These are phyloP conservation scores for Spicauda simplicius DNA, from an alignment of 2,888 invertebrate genomes.

Conservation along the genomic window DNA sequence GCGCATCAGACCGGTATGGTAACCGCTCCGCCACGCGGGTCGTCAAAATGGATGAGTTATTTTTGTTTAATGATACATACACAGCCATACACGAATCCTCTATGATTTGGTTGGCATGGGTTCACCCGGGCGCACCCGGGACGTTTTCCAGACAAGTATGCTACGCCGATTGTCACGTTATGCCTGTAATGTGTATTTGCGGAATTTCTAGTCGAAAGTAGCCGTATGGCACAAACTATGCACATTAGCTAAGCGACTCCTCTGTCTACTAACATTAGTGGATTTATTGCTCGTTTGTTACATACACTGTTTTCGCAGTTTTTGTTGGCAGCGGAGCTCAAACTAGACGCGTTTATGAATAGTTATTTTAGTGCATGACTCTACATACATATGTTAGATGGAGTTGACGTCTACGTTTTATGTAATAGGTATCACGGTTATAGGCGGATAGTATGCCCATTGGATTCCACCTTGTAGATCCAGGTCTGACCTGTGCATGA, in stretches of 20 bases:
- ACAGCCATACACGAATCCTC: too few relatives aligned
- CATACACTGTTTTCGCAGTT: slow-evolving; percentile 7
- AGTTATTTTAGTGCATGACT: neutral
- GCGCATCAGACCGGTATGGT: too few relatives aligned
- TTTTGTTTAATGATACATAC: too few relatives aligned
- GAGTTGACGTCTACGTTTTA: neutral
- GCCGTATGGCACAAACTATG: neutral
- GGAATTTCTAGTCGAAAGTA: neutral
- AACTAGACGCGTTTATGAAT: neutral
- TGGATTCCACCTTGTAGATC: too few relatives aligned
- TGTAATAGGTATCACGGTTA: neutral
- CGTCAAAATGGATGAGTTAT: too few relatives aligned
- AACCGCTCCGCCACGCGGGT: too few relatives aligned
- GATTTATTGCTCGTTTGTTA: slow-evolving; percentile 43
- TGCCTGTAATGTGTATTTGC: neutral
- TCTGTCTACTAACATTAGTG: slow-evolving; percentile 43
- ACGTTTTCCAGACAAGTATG: too few relatives aligned
- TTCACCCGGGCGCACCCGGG: too few relatives aligned
- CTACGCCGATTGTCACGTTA: too few relatives aligned
- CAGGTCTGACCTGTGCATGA: too few relatives aligned
- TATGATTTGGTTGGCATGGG: too few relatives aligned
- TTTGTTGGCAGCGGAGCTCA: neutral
- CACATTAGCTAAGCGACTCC: slow-evolving; percentile 46
- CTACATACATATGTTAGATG: neutral
- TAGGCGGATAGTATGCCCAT: too few relatives aligned